A percentile compares a stretch with the other conserved stretches of the same genome.
phyloP scores from a whole-genome alignment of 1,140 invertebrate species.

The Planococcus citri region DNA sequence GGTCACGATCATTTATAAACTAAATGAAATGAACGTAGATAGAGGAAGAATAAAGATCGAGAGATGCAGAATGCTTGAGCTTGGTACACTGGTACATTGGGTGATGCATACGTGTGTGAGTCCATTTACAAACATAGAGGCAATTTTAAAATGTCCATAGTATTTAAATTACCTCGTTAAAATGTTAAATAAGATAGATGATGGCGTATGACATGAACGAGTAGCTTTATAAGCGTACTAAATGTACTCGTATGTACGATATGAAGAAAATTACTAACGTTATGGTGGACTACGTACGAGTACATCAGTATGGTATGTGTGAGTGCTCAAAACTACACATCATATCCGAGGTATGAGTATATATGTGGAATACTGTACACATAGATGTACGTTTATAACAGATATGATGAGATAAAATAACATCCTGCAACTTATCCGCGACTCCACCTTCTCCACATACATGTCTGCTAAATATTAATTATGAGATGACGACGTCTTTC shows the following conservation, averaged over 20 bases:
- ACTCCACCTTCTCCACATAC: not conserved
- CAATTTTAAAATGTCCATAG: not conserved
- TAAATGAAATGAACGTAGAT: no score
- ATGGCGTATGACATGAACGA: not conserved
- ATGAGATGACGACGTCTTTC: not conserved
- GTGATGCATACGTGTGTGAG: not conserved
- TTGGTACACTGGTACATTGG: no score
- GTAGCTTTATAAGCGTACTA: not conserved
- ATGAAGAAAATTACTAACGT: not conserved
- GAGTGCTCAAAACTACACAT: not conserved
- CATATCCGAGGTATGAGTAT: no score
- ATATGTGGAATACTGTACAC: no score
- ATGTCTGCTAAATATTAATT: conserved; percentile 4
- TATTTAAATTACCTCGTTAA: conserved; percentile 8
- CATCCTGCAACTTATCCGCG: not conserved
- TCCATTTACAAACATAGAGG: not conserved
- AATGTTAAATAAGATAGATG: conserved; percentile 4
- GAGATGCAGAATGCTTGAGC: no score
- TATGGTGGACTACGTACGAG: no score
- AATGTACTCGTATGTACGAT: not conserved
- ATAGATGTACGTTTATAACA: not conserved
- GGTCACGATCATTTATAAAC: no score
- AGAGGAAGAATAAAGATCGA: no score
- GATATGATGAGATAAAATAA: conserved; percentile 8
- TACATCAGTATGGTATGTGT: no score